Conservation (phyloP, 2,888 invertebrate genomes). For the Dendrolimus houi region DNA sequence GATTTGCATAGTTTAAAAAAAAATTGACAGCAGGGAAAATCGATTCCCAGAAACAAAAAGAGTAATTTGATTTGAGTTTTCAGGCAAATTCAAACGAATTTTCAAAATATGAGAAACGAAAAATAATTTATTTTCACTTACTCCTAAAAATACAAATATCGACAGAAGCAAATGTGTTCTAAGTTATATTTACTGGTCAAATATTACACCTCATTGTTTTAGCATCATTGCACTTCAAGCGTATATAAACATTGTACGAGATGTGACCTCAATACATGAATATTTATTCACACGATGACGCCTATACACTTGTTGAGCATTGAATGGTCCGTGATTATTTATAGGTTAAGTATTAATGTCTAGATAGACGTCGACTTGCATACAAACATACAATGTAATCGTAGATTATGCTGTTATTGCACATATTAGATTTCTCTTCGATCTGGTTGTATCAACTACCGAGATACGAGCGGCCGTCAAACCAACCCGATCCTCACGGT, state of each 20-base stretch:
- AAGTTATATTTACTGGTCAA: slow-evolving; percentile 41
- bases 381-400: slow-evolving; percentile 1
- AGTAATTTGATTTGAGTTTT: no score
- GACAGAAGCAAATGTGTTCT: slow-evolving; percentile 34
- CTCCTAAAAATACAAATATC: slow-evolving; percentile 30
- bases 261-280: slow-evolving; percentile 58
- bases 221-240: slow-evolving; percentile 38
- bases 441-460: slow-evolving; percentile 6
- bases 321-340: slow-evolving; percentile 30
- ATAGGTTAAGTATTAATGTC: slow-evolving; percentile 19
- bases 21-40: no score
- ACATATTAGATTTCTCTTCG: not conserved
- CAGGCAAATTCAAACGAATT: no score
- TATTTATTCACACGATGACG: slow-evolving; percentile 46
- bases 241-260: slow-evolving; percentile 45
- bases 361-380: not conserved
- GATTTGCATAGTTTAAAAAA: no score
- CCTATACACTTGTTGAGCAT: slow-evolving; percentile 33
- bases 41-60: no score
- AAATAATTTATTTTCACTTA: not conserved
- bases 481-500: slow-evolving; percentile 44
- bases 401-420: slow-evolving; percentile 1
- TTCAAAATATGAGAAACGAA: not conserved
- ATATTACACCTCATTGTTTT: slow-evolving; percentile 51
- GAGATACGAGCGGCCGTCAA: slow-evolving; percentile 34